Evolutionary conservation across 1,140 invertebrate genomes (phyloP).

Genomic region (Eurosta solidaginis): DNA sequence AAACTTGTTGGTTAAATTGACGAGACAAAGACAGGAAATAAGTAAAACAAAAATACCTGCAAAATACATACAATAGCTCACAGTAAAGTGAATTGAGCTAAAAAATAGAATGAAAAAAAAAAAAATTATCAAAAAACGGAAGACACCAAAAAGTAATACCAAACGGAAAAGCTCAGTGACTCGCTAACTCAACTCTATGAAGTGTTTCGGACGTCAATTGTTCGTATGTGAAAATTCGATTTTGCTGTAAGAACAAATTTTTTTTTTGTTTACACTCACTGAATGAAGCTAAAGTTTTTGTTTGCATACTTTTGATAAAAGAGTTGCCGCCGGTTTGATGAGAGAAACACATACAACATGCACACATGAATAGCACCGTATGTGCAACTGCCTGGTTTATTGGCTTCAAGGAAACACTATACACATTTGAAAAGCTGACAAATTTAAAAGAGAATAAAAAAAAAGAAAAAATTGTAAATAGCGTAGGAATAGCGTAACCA

Average conservation of each 20-base stretch:
- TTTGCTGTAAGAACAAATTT: slow-evolving; percentile 46
- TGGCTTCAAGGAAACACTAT: too few relatives aligned
- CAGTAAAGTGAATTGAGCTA: neutral
- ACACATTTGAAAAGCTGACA: too few relatives aligned
- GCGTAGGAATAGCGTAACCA: neutral
- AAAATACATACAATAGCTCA: neutral
- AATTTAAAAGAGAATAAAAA: neutral
- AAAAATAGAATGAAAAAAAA: neutral
- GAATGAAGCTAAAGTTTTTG: neutral
- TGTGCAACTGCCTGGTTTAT: neutral
- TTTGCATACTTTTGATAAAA: neutral
- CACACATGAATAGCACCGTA: neutral
- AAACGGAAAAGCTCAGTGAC: neutral
- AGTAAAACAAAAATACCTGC: too few relatives aligned
- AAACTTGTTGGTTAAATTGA: neutral
- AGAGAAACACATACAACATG: too few relatives aligned
- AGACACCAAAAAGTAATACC: neutral
- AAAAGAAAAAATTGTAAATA: neutral
- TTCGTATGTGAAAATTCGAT: slow-evolving; percentile 59
- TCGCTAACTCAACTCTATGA: neutral
- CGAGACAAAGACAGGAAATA: neutral
- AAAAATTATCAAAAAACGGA: neutral
- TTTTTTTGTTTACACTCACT: neutral
- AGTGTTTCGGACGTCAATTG: slow-evolving; percentile 51
- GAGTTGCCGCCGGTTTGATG: neutral